phyloP scores from a whole-genome alignment of 1,140 invertebrate species.

The Cryptotermes secundus region DNA sequence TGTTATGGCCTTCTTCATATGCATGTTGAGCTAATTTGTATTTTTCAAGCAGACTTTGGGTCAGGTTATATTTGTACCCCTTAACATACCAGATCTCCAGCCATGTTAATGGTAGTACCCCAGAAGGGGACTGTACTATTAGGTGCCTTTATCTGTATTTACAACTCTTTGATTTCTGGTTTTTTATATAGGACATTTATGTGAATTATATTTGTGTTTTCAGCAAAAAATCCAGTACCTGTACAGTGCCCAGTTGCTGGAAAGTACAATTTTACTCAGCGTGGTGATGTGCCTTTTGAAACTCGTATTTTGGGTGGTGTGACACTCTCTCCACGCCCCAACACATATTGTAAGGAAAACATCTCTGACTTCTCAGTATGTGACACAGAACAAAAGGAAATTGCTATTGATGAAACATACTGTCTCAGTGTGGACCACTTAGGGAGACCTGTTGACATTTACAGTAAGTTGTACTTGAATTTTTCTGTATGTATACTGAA shows the following conservation, averaged over 20 bases:
- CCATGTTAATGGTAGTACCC: too few relatives aligned
- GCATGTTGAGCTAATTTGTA: too few relatives aligned
- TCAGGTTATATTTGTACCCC: too few relatives aligned
- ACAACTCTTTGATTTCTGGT: too few relatives aligned
- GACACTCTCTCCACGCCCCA: constrained; percentile 87
- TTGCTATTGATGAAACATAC: constrained; percentile 88
- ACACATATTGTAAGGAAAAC: constrained; percentile 89
- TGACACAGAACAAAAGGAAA: constrained; percentile 88
- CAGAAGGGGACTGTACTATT: too few relatives aligned
- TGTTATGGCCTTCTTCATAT: too few relatives aligned
- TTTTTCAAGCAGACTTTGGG: too few relatives aligned
- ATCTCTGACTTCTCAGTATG: constrained; percentile 94
- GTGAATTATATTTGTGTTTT: constrained; percentile 40
- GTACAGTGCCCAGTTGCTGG: constrained; percentile 94
- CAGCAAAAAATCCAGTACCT: constrained; percentile 87
- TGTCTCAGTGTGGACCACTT: constrained; percentile 94
- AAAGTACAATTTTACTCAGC: constrained; percentile 91
- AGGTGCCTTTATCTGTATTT: too few relatives aligned
- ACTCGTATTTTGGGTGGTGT: constrained; percentile 93
- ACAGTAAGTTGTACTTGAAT: constrained; percentile 60
- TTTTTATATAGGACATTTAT: neutral
- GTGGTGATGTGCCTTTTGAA: constrained; percentile 82
- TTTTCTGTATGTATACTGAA: too few relatives aligned
- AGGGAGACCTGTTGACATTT: constrained; percentile 89
- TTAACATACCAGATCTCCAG: too few relatives aligned